phyloP scores from a whole-genome alignment of 2,113 vertebrate species.

The Psilopogon haemacephalus region DNA sequence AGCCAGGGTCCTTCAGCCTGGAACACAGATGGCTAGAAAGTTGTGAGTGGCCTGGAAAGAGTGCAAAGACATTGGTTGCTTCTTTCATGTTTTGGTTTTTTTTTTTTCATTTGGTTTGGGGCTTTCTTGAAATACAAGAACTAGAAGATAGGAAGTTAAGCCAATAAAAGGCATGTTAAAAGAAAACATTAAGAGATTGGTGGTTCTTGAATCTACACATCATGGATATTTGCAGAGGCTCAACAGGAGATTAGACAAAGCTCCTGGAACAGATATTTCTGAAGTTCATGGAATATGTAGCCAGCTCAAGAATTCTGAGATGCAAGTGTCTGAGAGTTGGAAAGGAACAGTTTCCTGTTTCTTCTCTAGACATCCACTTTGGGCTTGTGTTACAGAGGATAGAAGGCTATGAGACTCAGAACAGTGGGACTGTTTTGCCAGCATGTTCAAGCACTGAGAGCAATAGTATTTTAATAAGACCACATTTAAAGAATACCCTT shows the following conservation, averaged over 20 bases:
- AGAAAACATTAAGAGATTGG: neutral
- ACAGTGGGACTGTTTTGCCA: neutral
- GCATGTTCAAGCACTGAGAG: accelerated
- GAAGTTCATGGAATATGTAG: neutral
- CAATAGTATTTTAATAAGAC: neutral
- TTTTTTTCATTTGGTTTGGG: neutral
- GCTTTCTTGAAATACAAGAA: neutral
- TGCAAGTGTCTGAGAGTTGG: neutral
- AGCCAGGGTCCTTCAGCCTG: neutral
- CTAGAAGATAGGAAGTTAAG: neutral
- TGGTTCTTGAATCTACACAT: neutral
- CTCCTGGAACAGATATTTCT: neutral
- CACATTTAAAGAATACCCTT: neutral
- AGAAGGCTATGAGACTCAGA: neutral
- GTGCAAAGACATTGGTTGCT: neutral
- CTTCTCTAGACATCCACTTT: neutral
- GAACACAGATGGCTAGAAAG: neutral
- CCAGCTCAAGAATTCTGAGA: neutral
- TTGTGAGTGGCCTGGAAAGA: neutral
- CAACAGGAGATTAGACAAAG: neutral
- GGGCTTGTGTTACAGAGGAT: neutral
- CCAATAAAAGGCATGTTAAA: neutral
- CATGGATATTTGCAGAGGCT: neutral
- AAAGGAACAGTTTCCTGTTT: neutral
- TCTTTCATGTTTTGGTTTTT: neutral